Conservation (phyloP, 2,797 vertebrate species). For the Chromobotia macracanthus region DNA sequence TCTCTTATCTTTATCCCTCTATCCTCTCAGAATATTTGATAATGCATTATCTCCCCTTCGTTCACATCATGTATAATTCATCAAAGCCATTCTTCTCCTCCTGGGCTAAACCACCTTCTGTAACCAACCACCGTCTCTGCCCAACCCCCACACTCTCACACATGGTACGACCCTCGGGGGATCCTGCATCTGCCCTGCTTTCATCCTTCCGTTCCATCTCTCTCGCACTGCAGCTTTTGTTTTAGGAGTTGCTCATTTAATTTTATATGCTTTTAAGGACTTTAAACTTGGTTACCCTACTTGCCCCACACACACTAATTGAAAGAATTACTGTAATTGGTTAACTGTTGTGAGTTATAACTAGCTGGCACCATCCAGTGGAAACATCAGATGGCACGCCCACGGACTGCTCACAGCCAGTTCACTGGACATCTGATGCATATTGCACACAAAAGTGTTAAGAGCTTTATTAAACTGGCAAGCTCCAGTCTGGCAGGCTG, state of each 20-base stretch:
- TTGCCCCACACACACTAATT: neutral
- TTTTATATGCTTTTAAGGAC: constrained; percentile 55
- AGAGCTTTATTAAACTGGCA: constrained; percentile 1
- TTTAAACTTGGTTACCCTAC: constrained; percentile 57
- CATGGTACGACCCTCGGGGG: constrained; percentile 72
- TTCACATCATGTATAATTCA: constrained; percentile 83
- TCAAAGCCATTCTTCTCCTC: constrained; percentile 74
- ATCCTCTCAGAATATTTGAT: constrained; percentile 56
- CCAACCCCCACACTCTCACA: constrained; percentile 62
- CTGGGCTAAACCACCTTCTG: constrained; percentile 54
- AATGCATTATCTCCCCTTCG: constrained; percentile 78
- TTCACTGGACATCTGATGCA: constrained; percentile 39
- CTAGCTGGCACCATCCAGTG: neutral
- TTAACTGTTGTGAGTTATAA: neutral
- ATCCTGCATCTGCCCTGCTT: constrained; percentile 58
- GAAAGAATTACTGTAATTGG: neutral
- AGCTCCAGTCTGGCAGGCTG: neutral
- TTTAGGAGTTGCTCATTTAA: constrained; percentile 27
- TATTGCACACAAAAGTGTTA: constrained; percentile 4
- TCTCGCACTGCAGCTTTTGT: constrained; percentile 52
- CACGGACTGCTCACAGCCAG: constrained; percentile 21
- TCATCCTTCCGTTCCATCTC: constrained; percentile 40
- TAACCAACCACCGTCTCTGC: constrained; percentile 21
- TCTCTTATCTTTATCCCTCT: constrained; percentile 22
- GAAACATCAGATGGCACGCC: constrained; percentile 22